phyloP scores from a whole-genome alignment of 2,888 invertebrate species.

The Ectemnius cavifrons region DNA sequence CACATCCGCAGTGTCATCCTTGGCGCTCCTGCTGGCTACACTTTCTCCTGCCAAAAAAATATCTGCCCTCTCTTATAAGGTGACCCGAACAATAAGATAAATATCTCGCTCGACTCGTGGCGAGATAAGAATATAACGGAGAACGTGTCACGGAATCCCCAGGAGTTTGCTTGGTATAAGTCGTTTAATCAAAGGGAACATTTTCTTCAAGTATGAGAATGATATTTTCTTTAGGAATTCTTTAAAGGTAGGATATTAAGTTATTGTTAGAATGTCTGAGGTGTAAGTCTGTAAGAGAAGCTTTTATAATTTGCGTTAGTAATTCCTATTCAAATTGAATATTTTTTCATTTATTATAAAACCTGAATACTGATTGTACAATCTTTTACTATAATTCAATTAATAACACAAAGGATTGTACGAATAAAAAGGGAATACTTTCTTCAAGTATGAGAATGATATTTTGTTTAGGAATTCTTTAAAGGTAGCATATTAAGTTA shows the following conservation, averaged over 20 bases:
- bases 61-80: background rate
- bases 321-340: no score
- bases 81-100: background rate
- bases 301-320: no score
- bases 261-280: background rate
- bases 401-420: no score
- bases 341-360: no score
- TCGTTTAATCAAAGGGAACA: slow-evolving; percentile 23
- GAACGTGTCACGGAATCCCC: slow-evolving; percentile 5
- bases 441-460: background rate
- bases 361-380: no score
- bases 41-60: slow-evolving; percentile 7
- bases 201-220: slow-evolving; percentile 1
- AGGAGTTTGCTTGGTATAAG: background rate
- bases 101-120: background rate
- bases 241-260: background rate
- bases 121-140: slow-evolving; percentile 1
- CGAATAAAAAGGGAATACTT: slow-evolving; percentile 4
- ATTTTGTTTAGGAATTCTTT: slow-evolving; percentile 8
- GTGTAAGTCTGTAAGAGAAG: no score
- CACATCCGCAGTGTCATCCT: no score
- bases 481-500: background rate
- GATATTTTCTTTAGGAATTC: slow-evolving; percentile 8
- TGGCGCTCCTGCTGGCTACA: no score
- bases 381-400: no score